These are phyloP conservation scores for Tortricodes alternella DNA, from an alignment of 2,888 invertebrate genomes.

Conservation along the genomic window DNA sequence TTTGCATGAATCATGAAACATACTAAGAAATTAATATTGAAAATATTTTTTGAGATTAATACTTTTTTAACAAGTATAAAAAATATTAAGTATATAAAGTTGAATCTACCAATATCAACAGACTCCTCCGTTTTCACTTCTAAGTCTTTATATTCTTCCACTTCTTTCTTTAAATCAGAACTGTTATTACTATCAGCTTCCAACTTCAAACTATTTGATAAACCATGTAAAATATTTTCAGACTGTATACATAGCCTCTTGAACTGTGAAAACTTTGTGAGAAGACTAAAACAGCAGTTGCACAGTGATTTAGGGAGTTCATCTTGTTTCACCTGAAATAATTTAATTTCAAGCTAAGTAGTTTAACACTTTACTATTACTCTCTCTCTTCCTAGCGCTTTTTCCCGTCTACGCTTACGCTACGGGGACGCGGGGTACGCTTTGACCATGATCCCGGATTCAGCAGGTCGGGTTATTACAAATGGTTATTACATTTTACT, in stretches of 20 bases:
- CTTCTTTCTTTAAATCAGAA: neutral
- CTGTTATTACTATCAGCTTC: neutral
- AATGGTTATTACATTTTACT: no score
- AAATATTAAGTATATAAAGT: no score
- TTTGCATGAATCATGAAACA: neutral
- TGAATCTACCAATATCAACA: no score
- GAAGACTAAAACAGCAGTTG: slow-evolving; percentile 56
- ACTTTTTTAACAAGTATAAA: no score
- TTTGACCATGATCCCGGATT: no score
- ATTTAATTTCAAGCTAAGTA: no score
- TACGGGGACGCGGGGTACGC: no score
- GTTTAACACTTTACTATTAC: neutral
- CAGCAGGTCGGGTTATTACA: no score
- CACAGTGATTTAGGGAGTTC: slow-evolving; percentile 68
- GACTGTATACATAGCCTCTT: slow-evolving; percentile 68
- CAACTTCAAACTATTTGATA: neutral
- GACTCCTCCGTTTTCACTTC: neutral
- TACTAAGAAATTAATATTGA: neutral
- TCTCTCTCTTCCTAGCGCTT: no score
- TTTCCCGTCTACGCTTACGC: no score
- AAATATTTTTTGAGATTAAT: neutral
- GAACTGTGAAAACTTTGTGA: slow-evolving; percentile 61
- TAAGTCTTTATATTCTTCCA: neutral
- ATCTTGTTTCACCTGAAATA: slow-evolving; percentile 58
- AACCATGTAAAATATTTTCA: slow-evolving; percentile 48